phyloP scores from a whole-genome alignment of 2,888 invertebrate species.

The Agrotis puta region DNA sequence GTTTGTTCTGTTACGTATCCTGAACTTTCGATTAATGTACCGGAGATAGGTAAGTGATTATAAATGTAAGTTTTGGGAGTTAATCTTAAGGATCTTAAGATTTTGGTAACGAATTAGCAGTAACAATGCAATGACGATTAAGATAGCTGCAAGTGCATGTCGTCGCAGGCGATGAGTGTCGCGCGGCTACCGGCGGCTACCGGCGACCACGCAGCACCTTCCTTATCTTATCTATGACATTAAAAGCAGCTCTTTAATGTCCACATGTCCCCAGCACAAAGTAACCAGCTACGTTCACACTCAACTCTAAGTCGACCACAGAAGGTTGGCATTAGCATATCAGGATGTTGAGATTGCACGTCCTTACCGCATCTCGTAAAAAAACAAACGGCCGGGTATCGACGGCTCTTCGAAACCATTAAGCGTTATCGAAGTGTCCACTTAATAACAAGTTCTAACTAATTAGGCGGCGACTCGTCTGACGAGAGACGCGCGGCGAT shows the following conservation, averaged over 20 bases:
- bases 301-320: constrained; percentile 20
- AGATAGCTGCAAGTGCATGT: constrained; percentile 18
- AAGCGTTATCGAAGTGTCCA: constrained; percentile 75
- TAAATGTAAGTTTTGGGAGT: no score
- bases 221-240: constrained; percentile 80
- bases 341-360: constrained; percentile 1
- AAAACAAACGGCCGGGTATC: constrained; percentile 70
- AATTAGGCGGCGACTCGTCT: constrained; percentile 73
- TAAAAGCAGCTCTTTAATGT: constrained; percentile 73
- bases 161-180: constrained; percentile 52
- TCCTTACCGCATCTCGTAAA: constrained; percentile 66
- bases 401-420: constrained; percentile 72
- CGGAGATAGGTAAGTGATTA: no score
- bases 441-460: constrained; percentile 77
- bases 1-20: no score
- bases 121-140: constrained; percentile 7
- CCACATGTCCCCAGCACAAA: constrained; percentile 47
- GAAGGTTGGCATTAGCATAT: constrained; percentile 23
- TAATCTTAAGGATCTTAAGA: neutral
- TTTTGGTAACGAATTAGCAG: constrained; percentile 9
- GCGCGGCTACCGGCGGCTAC: constrained; percentile 38
- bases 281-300: constrained; percentile 2
- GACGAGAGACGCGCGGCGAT: constrained; percentile 21
- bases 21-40: neutral
- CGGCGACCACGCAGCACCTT: constrained; percentile 36